phyloP scores from a whole-genome alignment of 2,797 vertebrate species.

The Bryconaethiops microstoma region DNA sequence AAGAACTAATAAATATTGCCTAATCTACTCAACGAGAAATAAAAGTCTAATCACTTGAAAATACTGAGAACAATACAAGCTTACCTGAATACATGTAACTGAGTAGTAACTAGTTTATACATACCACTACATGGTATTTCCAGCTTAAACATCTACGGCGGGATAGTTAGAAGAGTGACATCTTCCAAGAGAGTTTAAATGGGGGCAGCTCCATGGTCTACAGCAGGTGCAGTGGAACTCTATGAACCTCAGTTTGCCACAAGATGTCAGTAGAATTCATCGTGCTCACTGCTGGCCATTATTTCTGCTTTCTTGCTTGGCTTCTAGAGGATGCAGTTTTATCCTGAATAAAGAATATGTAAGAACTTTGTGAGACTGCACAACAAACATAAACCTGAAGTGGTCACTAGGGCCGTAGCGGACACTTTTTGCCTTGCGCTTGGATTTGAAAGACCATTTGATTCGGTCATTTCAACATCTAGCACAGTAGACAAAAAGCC shows the following conservation, averaged over 20 bases:
- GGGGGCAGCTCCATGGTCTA: not conserved
- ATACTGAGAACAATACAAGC: no score
- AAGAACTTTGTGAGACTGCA: not conserved
- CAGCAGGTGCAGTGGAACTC: not conserved
- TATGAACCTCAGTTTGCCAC: slow-evolving; percentile 12
- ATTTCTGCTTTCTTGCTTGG: not conserved
- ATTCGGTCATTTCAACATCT: not conserved
- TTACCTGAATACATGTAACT: not conserved
- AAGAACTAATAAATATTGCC: no score
- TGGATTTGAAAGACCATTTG: not conserved
- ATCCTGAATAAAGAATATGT: not conserved
- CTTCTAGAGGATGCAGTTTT: not conserved
- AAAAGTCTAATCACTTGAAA: no score
- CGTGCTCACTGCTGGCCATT: no score
- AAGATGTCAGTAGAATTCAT: slow-evolving; percentile 43
- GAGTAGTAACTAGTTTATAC: not conserved
- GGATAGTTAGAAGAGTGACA: not conserved
- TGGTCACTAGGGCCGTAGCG: not conserved
- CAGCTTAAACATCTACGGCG: not conserved
- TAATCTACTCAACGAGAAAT: no score
- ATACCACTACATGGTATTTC: not conserved
- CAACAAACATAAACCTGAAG: not conserved
- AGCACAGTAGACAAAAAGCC: not conserved
- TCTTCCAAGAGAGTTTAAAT: not conserved
- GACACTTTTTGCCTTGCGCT: not conserved